phyloP scores from a whole-genome alignment of 2,797 vertebrate species.

The Liasis olivaceus region DNA sequence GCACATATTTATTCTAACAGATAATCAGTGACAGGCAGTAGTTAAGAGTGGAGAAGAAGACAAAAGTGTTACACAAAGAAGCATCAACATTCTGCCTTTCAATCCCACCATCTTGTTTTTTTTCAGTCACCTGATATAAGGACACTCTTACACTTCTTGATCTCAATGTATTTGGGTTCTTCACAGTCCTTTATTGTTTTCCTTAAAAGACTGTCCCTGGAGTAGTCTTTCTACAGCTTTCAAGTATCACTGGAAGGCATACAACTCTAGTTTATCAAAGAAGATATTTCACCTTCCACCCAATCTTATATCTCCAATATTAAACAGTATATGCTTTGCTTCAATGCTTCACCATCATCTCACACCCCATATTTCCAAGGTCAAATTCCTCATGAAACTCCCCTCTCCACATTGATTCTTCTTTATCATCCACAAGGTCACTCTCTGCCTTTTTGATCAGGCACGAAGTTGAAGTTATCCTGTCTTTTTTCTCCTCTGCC shows the following conservation, averaged over 20 bases:
- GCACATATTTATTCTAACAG: background rate
- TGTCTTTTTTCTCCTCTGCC: background rate
- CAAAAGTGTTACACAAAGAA: background rate
- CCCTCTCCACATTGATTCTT: background rate
- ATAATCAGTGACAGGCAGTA: background rate
- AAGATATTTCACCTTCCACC: background rate
- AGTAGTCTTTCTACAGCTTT: background rate
- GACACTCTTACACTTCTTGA: background rate
- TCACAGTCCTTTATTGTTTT: background rate
- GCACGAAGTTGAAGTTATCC: background rate
- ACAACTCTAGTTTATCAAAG: background rate
- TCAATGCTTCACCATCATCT: background rate
- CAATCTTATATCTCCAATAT: background rate
- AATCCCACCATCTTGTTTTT: background rate
- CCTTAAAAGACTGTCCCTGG: background rate
- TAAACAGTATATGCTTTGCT: background rate
- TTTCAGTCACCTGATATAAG: background rate
- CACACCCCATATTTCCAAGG: background rate
- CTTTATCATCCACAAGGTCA: background rate
- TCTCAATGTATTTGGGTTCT: background rate
- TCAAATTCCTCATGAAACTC: background rate
- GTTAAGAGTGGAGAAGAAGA: background rate
- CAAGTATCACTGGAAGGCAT: background rate
- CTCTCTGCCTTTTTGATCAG: background rate
- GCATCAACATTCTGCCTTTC: background rate